A percentile compares a stretch with the other conserved stretches of the same genome.
Conservation (phyloP, 64 coral and sea anemone genomes). For the Orbicella faveolata region DNA sequence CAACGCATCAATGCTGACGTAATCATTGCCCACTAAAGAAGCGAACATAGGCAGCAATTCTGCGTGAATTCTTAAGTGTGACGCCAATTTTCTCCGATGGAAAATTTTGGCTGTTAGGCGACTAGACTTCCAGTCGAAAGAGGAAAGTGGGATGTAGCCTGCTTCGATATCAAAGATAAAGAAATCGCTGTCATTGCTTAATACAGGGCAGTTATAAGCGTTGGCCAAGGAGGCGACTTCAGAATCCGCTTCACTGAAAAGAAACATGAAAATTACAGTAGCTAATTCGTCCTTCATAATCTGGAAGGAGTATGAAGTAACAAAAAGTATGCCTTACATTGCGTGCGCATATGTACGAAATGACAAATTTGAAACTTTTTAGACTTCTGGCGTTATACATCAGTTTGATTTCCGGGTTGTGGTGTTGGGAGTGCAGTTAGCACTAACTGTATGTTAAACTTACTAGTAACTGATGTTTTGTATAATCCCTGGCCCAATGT, state of each 20-base stretch:
- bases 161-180: slow-evolving; percentile 74
- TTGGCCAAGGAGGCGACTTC: slow-evolving; percentile 73
- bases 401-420: too few species aligned
- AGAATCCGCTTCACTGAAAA: slow-evolving; percentile 76
- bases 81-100: slow-evolving; percentile 39
- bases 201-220: slow-evolving; percentile 56
- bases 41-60: slow-evolving; percentile 65
- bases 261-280: neutral
- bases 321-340: too few species aligned
- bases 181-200: slow-evolving; percentile 87
- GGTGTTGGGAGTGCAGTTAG: too few species aligned
- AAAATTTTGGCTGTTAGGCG: slow-evolving; percentile 45
- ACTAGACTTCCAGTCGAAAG: slow-evolving; percentile 34
- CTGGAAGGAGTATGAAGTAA: too few species aligned
- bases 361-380: too few species aligned
- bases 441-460: too few species aligned
- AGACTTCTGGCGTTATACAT: too few species aligned
- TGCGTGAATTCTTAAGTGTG: slow-evolving; percentile 55
- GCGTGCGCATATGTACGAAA: too few species aligned
- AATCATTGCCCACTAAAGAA: slow-evolving; percentile 83
- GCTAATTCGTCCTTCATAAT: too few species aligned
- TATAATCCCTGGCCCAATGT: too few species aligned
- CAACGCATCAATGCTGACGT: slow-evolving; percentile 24
- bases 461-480: too few species aligned
- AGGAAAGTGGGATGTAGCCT: slow-evolving; percentile 73